Conservation (phyloP, 1,140 invertebrate species). For the Procambarus virginalis region DNA sequence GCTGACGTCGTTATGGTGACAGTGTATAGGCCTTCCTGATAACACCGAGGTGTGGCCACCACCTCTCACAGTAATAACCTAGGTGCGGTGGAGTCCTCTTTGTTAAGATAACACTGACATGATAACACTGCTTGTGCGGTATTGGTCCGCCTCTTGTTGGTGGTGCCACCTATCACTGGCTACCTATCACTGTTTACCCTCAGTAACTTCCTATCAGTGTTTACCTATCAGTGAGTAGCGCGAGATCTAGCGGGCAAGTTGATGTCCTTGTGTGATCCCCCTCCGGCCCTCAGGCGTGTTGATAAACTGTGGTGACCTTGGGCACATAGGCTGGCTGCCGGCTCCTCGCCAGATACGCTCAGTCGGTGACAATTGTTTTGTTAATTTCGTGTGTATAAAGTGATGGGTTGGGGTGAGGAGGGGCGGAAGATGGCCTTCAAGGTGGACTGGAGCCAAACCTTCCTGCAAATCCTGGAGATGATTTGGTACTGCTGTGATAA, state of each 20-base stretch:
- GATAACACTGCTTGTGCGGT: too few species aligned
- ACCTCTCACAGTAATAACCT: too few species aligned
- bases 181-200: neutral
- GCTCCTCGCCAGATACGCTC: too few species aligned
- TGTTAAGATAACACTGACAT: too few species aligned
- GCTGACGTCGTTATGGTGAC: neutral
- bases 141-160: too few species aligned
- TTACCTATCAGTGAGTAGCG: too few species aligned
- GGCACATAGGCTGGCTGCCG: neutral
- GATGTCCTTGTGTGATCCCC: too few species aligned
- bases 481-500: conserved; percentile 54
- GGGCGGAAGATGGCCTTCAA: conserved; percentile 31
- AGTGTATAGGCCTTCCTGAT: neutral
- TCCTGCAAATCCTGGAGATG: conserved; percentile 48
- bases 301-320: neutral
- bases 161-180: neutral
- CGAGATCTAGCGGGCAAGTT: too few species aligned
- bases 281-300: neutral
- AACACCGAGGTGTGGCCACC: neutral
- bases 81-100: too few species aligned
- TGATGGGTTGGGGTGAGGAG: conserved; percentile 11
- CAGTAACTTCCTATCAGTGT: too few species aligned
- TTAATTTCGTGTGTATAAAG: neutral
- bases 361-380: neutral
- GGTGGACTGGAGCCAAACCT: conserved; percentile 47